A percentile compares a stretch with the other conserved stretches of the same genome.
Conservation (phyloP, 2,888 invertebrate genomes). For the Chydorus sphaericus region DNA sequence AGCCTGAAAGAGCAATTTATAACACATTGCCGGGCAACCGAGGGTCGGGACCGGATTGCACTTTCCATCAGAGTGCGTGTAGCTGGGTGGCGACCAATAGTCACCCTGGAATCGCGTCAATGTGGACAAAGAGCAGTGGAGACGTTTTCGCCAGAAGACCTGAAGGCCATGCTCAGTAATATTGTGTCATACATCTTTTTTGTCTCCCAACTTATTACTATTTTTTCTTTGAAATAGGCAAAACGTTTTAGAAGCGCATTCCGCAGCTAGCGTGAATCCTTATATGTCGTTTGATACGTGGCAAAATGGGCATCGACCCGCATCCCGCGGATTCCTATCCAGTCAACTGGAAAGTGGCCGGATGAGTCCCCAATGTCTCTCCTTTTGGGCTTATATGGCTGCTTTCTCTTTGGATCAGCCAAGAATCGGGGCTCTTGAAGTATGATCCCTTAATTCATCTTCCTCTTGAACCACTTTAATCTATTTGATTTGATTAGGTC, state of each 20-base stretch:
- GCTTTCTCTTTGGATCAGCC: neutral
- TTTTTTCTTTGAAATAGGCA: neutral
- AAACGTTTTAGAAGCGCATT: neutral
- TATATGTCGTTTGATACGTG: slow-evolving; percentile 11
- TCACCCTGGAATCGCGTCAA: slow-evolving; percentile 4
- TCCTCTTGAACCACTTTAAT: neutral
- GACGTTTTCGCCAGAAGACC: slow-evolving; percentile 4
- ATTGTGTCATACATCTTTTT: neutral
- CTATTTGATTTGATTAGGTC: slow-evolving; percentile 6
- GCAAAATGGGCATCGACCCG: neutral
- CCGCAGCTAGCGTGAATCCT: neutral
- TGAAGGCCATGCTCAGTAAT: slow-evolving; percentile 10
- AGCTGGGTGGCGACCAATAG: slow-evolving; percentile 10
- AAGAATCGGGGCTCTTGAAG: slow-evolving; percentile 10
- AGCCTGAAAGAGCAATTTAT: neutral
- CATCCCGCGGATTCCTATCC: slow-evolving; percentile 10
- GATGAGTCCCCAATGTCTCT: slow-evolving; percentile 6
- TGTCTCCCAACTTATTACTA: neutral
- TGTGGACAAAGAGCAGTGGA: slow-evolving; percentile 4
- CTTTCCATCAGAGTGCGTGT: slow-evolving; percentile 11
- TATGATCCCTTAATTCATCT: neutral
- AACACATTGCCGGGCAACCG: neutral
- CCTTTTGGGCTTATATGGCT: slow-evolving; percentile 13
- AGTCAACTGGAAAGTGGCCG: neutral
- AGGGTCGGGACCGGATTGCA: slow-evolving; percentile 11